Evolutionary conservation across 2,113 vertebrate species (phyloP), one percentile per base, ranked within the genome.

Genomic region (Pao palembangensis): DNA sequence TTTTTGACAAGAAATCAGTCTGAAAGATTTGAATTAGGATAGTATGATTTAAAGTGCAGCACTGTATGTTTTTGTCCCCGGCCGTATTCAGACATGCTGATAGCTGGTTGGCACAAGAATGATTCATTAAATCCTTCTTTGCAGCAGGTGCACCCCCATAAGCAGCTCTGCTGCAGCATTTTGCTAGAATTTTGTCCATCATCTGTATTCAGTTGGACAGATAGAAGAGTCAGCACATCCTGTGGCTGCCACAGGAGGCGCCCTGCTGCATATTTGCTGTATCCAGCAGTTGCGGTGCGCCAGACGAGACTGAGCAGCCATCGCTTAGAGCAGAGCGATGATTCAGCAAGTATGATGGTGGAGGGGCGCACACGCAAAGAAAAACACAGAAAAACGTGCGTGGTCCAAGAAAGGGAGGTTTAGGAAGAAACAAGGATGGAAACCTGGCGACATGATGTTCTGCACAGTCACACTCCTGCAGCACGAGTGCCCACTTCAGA

Each of bases 271-370:
- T 64, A 66, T 51, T 74, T 61, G 44, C 68, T 63, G 58, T 47
- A 64, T 19, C 28, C 49, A 41, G 49, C 72, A 60, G 15, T n/a
- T n/a, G n/a, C n/a, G n/a, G 69, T 68, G 79, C 72, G 83, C 83
- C 83, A 80, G 78, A 59, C 56, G 34, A 78, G 76, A 79, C 73
- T 54, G 54, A 58, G 56, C 51, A 47, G 50, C 66, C 56, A 43
- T 58, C 71, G 76, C 62, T 71, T 66, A 57, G 63, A 68, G 72
- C 65, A 85, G 78, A 76, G 59, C 83, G 85, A 85, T 87, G 84
- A 87, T 58, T 88, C 85, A 89, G 88, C 86, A 86, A 54, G 31
- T 77, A 51, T 62, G 55, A 46, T 63, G 64, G 38, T 34, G 12
- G 42, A 58, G 69, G 67, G 55, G 66, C 76, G 3, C 63, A 31